phyloP scores from a whole-genome alignment of 2,113 vertebrate genomes.

The Xiphorhynchus elegans region DNA sequence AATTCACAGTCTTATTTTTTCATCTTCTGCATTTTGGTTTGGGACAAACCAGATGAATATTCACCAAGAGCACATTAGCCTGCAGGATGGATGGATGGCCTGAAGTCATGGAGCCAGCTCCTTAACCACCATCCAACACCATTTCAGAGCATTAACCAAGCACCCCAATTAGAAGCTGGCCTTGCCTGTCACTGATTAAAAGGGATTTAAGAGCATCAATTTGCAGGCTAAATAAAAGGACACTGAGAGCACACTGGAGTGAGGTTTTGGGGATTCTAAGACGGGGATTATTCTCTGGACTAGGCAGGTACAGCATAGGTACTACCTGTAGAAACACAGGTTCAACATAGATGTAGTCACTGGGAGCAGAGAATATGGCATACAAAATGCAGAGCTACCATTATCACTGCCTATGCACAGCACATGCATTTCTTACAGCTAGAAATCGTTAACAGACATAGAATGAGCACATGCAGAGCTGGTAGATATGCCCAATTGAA shows the following conservation, averaged over 20 bases:
- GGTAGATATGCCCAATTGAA: conserved; percentile 61
- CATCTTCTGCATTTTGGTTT: neutral
- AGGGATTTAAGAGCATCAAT: accelerated
- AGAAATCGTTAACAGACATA: conserved; percentile 60
- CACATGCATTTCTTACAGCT: neutral
- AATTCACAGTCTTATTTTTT: neutral
- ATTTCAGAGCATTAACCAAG: neutral
- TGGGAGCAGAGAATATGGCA: neutral
- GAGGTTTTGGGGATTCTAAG: neutral
- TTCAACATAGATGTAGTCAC: neutral
- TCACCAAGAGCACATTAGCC: neutral
- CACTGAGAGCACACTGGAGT: neutral
- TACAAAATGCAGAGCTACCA: conserved; percentile 4
- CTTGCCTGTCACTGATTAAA: neutral
- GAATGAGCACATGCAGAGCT: conserved; percentile 65
- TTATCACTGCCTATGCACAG: conserved; percentile 3
- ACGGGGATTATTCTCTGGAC: neutral
- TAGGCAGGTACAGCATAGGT: neutral
- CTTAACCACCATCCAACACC: neutral
- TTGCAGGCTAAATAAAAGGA: neutral
- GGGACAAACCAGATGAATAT: neutral
- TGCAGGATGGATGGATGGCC: neutral
- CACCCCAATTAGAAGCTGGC: neutral
- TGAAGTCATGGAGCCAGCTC: neutral
- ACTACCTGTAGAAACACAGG: neutral